Base-by-base conservation (phyloP, 2,113 vertebrate genomes). In the Delphinapterus leucas region DNA sequence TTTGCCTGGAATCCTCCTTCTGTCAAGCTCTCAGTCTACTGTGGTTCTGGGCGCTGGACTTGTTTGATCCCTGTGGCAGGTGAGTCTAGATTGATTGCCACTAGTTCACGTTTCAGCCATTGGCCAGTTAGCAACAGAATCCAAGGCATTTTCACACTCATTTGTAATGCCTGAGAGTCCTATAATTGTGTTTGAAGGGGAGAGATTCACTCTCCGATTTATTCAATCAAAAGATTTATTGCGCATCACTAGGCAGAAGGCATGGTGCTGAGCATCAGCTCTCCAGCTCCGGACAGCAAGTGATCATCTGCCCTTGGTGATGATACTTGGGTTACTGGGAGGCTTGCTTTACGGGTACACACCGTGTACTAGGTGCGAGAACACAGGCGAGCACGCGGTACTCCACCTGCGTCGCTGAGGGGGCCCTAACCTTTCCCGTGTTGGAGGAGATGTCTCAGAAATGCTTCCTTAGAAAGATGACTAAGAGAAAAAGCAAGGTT, bases 381-480 rank as follows among this genome's bases (percentile, higher is more conserved):
- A 25, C 3, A 6, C 11, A 31, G 88, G 20, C 12, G 25, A 73
- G 82, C 71, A 31, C 0, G 0, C 1, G 31, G 10, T 2, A 4
- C 10, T 3, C 17, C 5, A 3, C 21, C 23, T 31, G 13, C 12
- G 5, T 9, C 17, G 3, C 25, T 0, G 18, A 58, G 33, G 23
- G 3, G 11, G 4, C 2, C 9, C 23, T 44, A 0, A 3, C 36
- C 31, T 36, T n/a, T 53, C 31, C 20, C 4, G 0, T 17, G 41
- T 26, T 41, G 26, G 23, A 44, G 14, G n/a, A 44, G 20, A 71
- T 0, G 12, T 31, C 58, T n/a, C 58, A 44, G 41, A 36, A 6
- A 47, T 5, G 1, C 33, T 84, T 80, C 26, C 28, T 87, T 23
- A 33, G 33, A 14, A 38, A 31, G 36, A 44, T 2, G 20, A 13